A percentile compares a stretch with the other conserved stretches of the same genome.
Evolutionary conservation across 2,888 invertebrate genomes (phyloP).

Genomic region (Brenthis ino): DNA sequence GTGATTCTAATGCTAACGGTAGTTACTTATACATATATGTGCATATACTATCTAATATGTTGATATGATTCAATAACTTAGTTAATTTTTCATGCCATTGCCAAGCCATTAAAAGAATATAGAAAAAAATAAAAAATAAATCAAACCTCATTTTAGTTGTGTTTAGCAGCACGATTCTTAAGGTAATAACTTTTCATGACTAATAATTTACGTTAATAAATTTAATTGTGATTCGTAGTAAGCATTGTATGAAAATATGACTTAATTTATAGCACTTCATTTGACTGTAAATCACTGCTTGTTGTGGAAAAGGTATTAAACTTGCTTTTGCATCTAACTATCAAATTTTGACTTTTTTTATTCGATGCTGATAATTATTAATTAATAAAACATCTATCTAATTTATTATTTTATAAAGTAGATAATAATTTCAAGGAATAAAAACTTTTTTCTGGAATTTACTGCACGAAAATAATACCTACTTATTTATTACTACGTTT

Average conservation of each 20-base stretch:
- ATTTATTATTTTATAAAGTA: too few relatives aligned
- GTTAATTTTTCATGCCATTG: too few relatives aligned
- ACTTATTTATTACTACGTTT: too few relatives aligned
- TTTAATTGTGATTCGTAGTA: constrained; percentile 15
- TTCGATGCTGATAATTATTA: background rate
- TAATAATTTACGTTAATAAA: constrained; percentile 19
- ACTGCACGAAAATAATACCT: too few relatives aligned
- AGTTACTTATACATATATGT: too few relatives aligned
- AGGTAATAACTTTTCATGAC: constrained; percentile 11
- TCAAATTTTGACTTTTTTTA: background rate
- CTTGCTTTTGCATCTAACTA: constrained; percentile 6
- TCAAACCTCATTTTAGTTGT: background rate
- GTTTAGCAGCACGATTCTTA: background rate
- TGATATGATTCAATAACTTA: too few relatives aligned
- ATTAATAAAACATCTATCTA: background rate
- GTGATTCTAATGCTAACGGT: too few relatives aligned
- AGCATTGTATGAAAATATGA: constrained; percentile 7
- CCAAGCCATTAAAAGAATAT: background rate
- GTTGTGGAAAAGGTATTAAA: background rate
- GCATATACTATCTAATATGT: too few relatives aligned
- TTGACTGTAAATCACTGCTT: constrained; percentile 11
- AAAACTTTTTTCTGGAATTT: too few relatives aligned
- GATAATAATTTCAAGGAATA: too few relatives aligned
- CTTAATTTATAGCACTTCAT: constrained; percentile 14
- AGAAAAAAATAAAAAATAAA: background rate